These are phyloP conservation scores for Leguminivora glycinivorella DNA, from an alignment of 1,140 invertebrate species.

Conservation along the genomic window DNA sequence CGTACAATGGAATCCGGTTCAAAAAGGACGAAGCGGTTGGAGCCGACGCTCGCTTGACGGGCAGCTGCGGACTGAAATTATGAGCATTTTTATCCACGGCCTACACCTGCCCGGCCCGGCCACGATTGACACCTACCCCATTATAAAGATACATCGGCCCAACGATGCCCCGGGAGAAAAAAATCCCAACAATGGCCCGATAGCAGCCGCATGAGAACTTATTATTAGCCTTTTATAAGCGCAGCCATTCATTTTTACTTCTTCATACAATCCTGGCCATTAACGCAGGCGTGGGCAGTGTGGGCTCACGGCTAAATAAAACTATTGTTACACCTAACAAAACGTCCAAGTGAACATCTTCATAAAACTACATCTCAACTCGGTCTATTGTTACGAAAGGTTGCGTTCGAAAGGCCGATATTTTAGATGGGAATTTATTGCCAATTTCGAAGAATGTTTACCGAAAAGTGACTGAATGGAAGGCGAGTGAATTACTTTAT, in stretches of 20 bases:
- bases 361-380: slow-evolving; percentile 68
- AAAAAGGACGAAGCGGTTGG: slow-evolving; percentile 62
- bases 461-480: slow-evolving; percentile 69
- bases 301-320: slow-evolving; percentile 73
- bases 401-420: slow-evolving; percentile 51
- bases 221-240: slow-evolving; percentile 74
- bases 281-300: slow-evolving; percentile 73
- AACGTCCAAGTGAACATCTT: slow-evolving; percentile 74
- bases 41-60: slow-evolving; percentile 62
- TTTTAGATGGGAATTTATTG: slow-evolving; percentile 73
- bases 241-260: slow-evolving; percentile 72
- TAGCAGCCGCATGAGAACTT: slow-evolving; percentile 72
- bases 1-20: slow-evolving; percentile 63
- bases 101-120: slow-evolving; percentile 66
- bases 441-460: slow-evolving; percentile 73
- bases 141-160: slow-evolving; percentile 48
- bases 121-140: slow-evolving; percentile 76
- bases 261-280: slow-evolving; percentile 73
- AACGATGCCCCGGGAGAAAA: slow-evolving; percentile 53
- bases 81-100: slow-evolving; percentile 67
- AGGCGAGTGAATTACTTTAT: slow-evolving; percentile 71
- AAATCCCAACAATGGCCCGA: slow-evolving; percentile 68
- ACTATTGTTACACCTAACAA: slow-evolving; percentile 75
- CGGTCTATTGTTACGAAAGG: slow-evolving; percentile 58
- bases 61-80: slow-evolving; percentile 77